phyloP scores from a whole-genome alignment of 2,797 vertebrate genomes.

The Poliocrania exsul region DNA sequence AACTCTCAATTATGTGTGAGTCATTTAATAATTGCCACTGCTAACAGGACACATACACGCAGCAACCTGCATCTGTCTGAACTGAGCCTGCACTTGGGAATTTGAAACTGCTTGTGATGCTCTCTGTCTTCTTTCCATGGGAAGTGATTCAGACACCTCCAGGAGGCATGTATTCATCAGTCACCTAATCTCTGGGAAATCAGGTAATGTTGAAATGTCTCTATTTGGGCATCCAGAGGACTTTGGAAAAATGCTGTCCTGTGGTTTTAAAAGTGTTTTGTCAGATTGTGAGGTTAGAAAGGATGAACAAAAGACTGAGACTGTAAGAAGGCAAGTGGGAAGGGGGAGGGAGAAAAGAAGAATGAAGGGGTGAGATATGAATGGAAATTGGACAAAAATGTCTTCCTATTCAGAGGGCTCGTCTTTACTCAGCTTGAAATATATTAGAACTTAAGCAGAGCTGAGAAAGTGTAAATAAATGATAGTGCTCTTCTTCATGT shows the following conservation, averaged over 20 bases:
- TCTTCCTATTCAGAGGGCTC: neutral
- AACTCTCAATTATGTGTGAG: neutral
- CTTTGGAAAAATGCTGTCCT: neutral
- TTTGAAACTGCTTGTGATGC: neutral
- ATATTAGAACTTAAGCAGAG: neutral
- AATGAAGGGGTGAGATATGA: neutral
- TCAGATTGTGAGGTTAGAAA: neutral
- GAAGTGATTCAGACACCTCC: slow-evolving; percentile 41
- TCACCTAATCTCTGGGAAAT: neutral
- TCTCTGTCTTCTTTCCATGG: neutral
- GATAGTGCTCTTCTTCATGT: neutral
- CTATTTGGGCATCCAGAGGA: neutral
- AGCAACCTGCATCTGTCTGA: neutral
- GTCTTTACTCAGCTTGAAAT: neutral
- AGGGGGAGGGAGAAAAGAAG: neutral
- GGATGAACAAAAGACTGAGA: neutral
- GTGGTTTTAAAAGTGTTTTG: neutral
- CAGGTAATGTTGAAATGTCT: neutral
- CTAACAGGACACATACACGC: neutral
- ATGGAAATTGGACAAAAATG: neutral
- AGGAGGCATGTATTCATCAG: neutral
- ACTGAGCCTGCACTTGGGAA: neutral
- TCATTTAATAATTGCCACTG: slow-evolving; percentile 8
- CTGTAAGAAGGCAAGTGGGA: neutral
- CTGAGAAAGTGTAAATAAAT: slow-evolving; percentile 27